These are phyloP conservation scores for Malthinus seriepunctatus DNA, from an alignment of 2,888 invertebrate species.

Conservation along the genomic window DNA sequence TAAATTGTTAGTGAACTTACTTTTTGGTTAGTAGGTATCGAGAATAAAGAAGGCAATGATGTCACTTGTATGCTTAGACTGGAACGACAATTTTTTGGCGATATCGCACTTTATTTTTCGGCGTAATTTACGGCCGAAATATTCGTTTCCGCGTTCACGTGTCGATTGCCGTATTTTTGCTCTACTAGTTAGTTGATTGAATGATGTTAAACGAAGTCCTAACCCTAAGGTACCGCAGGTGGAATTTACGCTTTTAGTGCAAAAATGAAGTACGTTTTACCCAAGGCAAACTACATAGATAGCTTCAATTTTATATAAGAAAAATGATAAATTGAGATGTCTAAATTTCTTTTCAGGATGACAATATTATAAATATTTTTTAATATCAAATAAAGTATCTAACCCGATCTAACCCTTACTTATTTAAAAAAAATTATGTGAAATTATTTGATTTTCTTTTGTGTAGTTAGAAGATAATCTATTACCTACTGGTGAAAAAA, in stretches of 20 bases:
- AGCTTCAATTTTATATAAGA: too few relatives aligned
- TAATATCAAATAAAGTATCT: too few relatives aligned
- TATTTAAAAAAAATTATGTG: too few relatives aligned
- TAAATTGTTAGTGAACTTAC: neutral
- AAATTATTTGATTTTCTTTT: too few relatives aligned
- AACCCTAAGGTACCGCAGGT: conserved; percentile 7
- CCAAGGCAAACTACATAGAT: too few relatives aligned
- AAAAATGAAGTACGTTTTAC: conserved; percentile 3
- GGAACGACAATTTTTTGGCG: conserved; percentile 25
- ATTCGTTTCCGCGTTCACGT: conserved; percentile 24
- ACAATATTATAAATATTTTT: too few relatives aligned
- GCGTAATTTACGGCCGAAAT: conserved; percentile 28
- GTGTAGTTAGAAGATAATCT: too few relatives aligned
- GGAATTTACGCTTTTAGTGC: neutral
- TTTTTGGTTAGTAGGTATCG: neutral
- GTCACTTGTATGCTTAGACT: conserved; percentile 13
- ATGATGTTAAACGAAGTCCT: conserved; percentile 19
- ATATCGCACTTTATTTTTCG: conserved; percentile 22
- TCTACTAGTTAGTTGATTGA: conserved; percentile 23
- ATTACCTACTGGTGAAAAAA: too few relatives aligned
- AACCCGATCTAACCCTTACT: too few relatives aligned
- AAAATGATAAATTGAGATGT: too few relatives aligned
- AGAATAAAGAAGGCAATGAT: conserved; percentile 10
- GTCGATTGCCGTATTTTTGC: conserved; percentile 24
- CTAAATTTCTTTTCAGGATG: too few relatives aligned